Percentiles rank a stretch among this genome's conserved stretches.
These are phyloP conservation scores for Leptinotarsa tumamoca DNA, from an alignment of 2,888 invertebrate genomes.

Conservation along the genomic window DNA sequence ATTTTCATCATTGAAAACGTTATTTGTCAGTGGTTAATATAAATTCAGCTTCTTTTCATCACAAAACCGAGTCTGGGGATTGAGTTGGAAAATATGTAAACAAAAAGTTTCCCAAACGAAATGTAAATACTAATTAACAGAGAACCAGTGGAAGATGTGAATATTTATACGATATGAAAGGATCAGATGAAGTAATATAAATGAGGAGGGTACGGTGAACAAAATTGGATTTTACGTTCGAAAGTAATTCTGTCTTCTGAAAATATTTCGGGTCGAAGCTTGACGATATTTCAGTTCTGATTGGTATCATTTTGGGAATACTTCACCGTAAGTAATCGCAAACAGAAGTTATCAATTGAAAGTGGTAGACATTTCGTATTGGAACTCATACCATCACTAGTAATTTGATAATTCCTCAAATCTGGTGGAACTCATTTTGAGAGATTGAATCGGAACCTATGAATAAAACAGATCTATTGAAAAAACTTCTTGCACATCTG, in stretches of 20 bases:
- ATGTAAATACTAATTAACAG: conserved; percentile 51
- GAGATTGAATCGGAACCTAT: no score
- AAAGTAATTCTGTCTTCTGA: not conserved
- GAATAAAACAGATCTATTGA: no score
- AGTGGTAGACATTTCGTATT: no score
- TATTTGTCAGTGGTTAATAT: not conserved
- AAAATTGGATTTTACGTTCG: not conserved
- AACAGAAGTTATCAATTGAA: not conserved
- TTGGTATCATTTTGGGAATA: not conserved
- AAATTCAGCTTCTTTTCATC: not conserved
- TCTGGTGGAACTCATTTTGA: no score
- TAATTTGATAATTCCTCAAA: no score
- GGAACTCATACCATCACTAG: not conserved
- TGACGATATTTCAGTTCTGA: not conserved
- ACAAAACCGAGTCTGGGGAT: not conserved
- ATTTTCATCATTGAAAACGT: not conserved
- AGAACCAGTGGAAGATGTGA: conserved; percentile 45
- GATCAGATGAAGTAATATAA: conserved; percentile 1
- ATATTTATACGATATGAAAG: conserved; percentile 40
- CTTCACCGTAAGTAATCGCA: not conserved
- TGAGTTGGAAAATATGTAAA: conserved; percentile 39
- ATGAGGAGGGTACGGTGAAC: not conserved
- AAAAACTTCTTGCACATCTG: no score
- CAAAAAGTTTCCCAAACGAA: conserved; percentile 48
- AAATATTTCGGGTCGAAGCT: not conserved